These are phyloP conservation scores for Phalanger gymnotis DNA, from an alignment of 2,797 vertebrate genomes.

Conservation along the genomic window DNA sequence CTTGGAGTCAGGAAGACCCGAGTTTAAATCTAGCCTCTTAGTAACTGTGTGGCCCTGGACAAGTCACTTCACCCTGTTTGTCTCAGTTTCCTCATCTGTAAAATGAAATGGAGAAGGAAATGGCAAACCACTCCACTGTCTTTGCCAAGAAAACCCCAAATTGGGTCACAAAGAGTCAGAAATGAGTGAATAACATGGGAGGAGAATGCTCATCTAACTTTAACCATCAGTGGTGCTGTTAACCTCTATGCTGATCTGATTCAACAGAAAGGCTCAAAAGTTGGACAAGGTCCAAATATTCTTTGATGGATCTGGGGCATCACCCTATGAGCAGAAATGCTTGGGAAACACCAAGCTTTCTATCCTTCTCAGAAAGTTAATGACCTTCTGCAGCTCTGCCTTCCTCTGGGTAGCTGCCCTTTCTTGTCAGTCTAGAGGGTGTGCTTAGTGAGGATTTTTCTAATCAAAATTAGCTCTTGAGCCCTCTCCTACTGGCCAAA, in stretches of 20 bases:
- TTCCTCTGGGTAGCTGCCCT: background rate
- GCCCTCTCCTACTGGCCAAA: background rate
- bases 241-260: background rate
- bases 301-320: background rate
- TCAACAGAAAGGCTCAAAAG: background rate
- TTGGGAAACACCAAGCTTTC: background rate
- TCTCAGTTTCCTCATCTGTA: background rate
- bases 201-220: background rate
- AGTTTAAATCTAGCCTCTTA: background rate
- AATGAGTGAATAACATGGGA: background rate
- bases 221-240: background rate
- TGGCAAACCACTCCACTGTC: background rate
- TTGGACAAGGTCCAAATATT: background rate
- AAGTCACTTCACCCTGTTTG: background rate
- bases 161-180: background rate
- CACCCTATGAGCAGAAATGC: background rate
- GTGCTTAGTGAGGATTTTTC: background rate
- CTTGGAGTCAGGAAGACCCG: background rate
- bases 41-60: background rate
- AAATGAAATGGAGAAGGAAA: background rate
- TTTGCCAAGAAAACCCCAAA: background rate
- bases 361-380: background rate
- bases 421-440: background rate
- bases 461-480: background rate
- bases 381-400: background rate